A percentile compares a stretch with the other conserved stretches of the same genome.
phyloP scores from a whole-genome alignment of 2,888 invertebrate species.

The Fragum fragum region DNA sequence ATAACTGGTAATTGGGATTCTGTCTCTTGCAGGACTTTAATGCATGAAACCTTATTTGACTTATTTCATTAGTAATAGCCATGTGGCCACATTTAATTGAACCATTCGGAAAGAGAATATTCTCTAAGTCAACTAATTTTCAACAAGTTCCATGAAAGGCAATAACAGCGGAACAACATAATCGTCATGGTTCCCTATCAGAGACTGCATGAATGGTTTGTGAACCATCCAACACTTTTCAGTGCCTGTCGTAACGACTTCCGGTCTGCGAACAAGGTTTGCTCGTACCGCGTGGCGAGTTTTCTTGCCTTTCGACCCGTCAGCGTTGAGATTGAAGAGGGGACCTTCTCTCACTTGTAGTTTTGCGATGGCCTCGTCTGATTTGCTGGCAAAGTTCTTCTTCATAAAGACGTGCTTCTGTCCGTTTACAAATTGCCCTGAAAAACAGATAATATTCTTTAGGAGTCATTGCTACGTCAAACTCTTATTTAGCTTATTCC shows the following conservation, averaged over 20 bases:
- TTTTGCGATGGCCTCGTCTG: conserved; percentile 46
- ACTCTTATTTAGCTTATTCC: too few species aligned
- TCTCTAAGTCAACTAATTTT: not conserved
- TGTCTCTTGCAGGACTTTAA: too few species aligned
- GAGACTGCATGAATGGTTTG: conserved; percentile 24
- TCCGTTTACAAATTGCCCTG: conserved; percentile 64
- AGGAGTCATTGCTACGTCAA: too few species aligned
- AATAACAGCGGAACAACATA: conserved; percentile 24
- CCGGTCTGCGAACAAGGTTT: conserved; percentile 39
- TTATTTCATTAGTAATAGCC: too few species aligned
- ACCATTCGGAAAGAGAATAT: too few species aligned
- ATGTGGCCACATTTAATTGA: too few species aligned
- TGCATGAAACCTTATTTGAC: too few species aligned
- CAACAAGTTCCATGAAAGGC: conserved; percentile 1
- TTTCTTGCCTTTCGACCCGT: not conserved
- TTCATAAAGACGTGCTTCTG: conserved; percentile 48
- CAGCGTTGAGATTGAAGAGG: not conserved
- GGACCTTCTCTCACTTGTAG: conserved; percentile 48
- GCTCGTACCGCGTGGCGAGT: conserved; percentile 40
- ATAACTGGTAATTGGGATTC: too few species aligned
- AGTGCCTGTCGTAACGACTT: conserved; percentile 35
- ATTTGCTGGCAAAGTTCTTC: conserved; percentile 36
- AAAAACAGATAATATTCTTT: not conserved
- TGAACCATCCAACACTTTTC: conserved; percentile 63
- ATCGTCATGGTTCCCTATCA: conserved; percentile 23